phyloP scores from a whole-genome alignment of 2,797 vertebrate genomes.

The Oreochromis grahami region DNA sequence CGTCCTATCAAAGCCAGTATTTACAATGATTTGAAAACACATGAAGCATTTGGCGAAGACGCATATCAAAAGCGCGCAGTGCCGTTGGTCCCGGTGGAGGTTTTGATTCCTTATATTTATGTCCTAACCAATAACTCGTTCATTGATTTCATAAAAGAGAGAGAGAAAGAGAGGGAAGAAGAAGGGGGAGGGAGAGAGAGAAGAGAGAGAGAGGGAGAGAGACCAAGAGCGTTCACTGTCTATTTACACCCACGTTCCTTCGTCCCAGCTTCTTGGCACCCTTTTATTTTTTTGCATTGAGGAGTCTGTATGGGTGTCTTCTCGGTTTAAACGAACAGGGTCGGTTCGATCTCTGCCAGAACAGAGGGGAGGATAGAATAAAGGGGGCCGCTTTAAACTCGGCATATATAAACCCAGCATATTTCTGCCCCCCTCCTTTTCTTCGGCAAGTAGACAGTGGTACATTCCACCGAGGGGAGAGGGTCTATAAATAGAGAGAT shows the following conservation, averaged over 20 bases:
- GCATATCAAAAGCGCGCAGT: slow-evolving; percentile 70
- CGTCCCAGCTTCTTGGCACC: slow-evolving; percentile 77
- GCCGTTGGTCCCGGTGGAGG: slow-evolving; percentile 73
- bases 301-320: slow-evolving; percentile 94
- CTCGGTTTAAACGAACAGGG: slow-evolving; percentile 97
- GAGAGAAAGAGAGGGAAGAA: slow-evolving; percentile 43
- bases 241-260: slow-evolving; percentile 82
- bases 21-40: slow-evolving; percentile 75
- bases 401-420: slow-evolving; percentile 26
- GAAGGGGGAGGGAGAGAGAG: slow-evolving; percentile 25
- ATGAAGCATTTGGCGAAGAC: slow-evolving; percentile 74
- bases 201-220: slow-evolving; percentile 50
- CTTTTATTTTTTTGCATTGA: slow-evolving; percentile 94
- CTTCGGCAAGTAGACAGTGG: slow-evolving; percentile 51
- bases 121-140: slow-evolving; percentile 77
- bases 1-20: slow-evolving; percentile 74
- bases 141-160: slow-evolving; percentile 75
- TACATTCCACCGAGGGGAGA: slow-evolving; percentile 72
- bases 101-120: slow-evolving; percentile 76
- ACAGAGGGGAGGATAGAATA: slow-evolving; percentile 78
- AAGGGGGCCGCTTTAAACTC: slow-evolving; percentile 38
- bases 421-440: neutral
- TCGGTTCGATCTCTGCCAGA: slow-evolving; percentile 77
- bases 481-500: slow-evolving; percentile 82
- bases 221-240: slow-evolving; percentile 73